Evolutionary conservation across 2,888 invertebrate genomes (phyloP).

Genomic region (Hypomecis atomaria): DNA sequence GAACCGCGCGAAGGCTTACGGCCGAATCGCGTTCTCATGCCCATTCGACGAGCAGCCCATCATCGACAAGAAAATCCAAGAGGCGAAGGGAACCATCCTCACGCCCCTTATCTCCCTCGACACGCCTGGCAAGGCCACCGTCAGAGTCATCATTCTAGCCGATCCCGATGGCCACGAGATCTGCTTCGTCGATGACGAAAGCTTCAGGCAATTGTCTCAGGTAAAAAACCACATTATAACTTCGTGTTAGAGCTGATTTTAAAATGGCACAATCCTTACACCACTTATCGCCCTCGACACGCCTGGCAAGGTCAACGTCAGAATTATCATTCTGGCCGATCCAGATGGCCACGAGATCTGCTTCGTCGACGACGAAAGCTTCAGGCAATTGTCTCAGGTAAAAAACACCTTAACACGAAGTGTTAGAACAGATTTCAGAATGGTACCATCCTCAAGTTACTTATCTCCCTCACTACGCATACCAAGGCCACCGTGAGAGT

Average conservation of each 20-base stretch:
- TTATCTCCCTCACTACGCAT: no score
- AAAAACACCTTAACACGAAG: constrained; percentile 9
- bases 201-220: constrained; percentile 93
- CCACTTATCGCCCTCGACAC: constrained; percentile 80
- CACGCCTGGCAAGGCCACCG: constrained; percentile 98
- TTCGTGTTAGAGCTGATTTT: neutral
- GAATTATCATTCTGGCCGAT: constrained; percentile 98
- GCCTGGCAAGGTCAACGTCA: constrained; percentile 89
- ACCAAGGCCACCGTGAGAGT: no score
- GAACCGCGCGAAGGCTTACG: constrained; percentile 95
- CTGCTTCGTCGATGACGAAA: constrained; percentile 99
- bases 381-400: constrained; percentile 90
- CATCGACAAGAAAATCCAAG: constrained; percentile 90
- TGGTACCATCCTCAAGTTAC: no score
- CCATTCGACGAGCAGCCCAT: constrained; percentile 90
- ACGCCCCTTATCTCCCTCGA: constrained; percentile 96
- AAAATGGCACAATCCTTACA: constrained; percentile 69
- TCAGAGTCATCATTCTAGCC: constrained; percentile 97
- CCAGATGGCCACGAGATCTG: constrained; percentile 99
- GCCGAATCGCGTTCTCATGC: constrained; percentile 97
- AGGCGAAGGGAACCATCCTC: constrained; percentile 89
- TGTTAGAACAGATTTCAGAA: neutral
- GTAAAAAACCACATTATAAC: constrained; percentile 1
- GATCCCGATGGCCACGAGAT: constrained; percentile 99
- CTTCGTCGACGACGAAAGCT: constrained; percentile 98